phyloP scores from a whole-genome alignment of 2,888 invertebrate genomes.

The Orchestes rusci region DNA sequence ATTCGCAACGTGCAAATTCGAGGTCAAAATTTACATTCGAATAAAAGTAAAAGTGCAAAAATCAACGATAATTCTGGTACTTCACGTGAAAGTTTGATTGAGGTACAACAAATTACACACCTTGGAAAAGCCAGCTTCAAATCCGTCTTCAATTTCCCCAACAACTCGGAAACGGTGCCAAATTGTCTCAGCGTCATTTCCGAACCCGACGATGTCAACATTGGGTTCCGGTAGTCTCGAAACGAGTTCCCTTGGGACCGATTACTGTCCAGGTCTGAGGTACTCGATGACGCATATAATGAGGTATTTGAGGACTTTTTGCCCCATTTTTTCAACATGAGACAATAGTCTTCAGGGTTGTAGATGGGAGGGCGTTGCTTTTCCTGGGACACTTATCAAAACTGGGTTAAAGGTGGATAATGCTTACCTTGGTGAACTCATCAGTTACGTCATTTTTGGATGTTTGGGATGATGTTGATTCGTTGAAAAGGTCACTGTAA shows the following conservation, averaged over 20 bases:
- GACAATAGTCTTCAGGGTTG: slow-evolving; percentile 83
- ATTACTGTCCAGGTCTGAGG: slow-evolving; percentile 33
- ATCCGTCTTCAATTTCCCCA: slow-evolving; percentile 80
- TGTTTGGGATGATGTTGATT: too few species aligned
- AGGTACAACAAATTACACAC: slow-evolving; percentile 52
- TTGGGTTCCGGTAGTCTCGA: slow-evolving; percentile 55
- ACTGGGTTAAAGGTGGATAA: too few species aligned
- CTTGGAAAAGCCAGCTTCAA: slow-evolving; percentile 81
- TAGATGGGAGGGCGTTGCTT: slow-evolving; percentile 82
- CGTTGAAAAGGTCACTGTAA: too few species aligned
- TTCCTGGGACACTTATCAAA: too few species aligned
- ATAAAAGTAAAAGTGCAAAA: too few species aligned
- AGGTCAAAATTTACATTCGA: too few species aligned
- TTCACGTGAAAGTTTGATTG: too few species aligned
- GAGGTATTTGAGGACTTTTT: slow-evolving; percentile 50
- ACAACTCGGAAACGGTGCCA: slow-evolving; percentile 77
- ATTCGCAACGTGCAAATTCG: too few species aligned
- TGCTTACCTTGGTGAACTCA: too few species aligned
- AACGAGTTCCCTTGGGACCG: slow-evolving; percentile 34
- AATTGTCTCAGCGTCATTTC: slow-evolving; percentile 87
- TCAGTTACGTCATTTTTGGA: too few species aligned
- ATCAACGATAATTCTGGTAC: too few species aligned
- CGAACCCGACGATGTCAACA: slow-evolving; percentile 58
- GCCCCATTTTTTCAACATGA: slow-evolving; percentile 74
- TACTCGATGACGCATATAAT: slow-evolving; percentile 35